These are phyloP conservation scores for Notolepis coatsorum DNA, from an alignment of 2,797 vertebrate species.

Conservation along the genomic window DNA sequence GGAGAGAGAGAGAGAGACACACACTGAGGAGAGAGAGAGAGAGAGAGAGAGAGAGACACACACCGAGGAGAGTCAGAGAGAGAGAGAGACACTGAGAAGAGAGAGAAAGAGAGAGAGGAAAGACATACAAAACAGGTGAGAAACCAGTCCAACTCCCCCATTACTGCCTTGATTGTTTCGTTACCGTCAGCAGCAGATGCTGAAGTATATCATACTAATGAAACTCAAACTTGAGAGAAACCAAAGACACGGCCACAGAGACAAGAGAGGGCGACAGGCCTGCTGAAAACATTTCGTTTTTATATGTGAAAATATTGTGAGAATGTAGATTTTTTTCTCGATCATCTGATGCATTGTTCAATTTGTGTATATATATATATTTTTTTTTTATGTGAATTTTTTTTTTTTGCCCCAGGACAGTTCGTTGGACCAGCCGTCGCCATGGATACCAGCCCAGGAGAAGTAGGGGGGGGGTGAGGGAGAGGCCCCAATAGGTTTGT, in stretches of 20 bases:
- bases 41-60: not conserved
- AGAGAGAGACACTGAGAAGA: no score
- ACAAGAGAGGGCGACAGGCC: not conserved
- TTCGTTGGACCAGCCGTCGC: not conserved
- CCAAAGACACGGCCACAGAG: no score
- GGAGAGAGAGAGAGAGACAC: not conserved
- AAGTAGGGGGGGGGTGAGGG: constrained; percentile 19
- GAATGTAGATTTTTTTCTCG: not conserved
- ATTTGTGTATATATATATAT: not conserved
- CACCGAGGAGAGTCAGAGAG: no score
- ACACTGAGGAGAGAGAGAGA: not conserved
- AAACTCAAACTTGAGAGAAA: no score
- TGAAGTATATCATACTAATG: no score
- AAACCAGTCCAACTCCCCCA: no score
- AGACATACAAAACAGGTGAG: no score
- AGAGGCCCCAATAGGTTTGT: not conserved
- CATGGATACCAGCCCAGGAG: constrained; percentile 41
- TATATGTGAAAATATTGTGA: not conserved
- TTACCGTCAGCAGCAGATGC: no score
- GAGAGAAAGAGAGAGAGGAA: no score
- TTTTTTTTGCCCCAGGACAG: not conserved
- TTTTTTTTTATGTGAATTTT: not conserved
- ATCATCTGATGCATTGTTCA: not conserved
- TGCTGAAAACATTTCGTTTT: not conserved
- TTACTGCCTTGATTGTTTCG: no score